These are phyloP conservation scores for Folsomia candida DNA, from an alignment of 2,888 invertebrate species.

Conservation along the genomic window DNA sequence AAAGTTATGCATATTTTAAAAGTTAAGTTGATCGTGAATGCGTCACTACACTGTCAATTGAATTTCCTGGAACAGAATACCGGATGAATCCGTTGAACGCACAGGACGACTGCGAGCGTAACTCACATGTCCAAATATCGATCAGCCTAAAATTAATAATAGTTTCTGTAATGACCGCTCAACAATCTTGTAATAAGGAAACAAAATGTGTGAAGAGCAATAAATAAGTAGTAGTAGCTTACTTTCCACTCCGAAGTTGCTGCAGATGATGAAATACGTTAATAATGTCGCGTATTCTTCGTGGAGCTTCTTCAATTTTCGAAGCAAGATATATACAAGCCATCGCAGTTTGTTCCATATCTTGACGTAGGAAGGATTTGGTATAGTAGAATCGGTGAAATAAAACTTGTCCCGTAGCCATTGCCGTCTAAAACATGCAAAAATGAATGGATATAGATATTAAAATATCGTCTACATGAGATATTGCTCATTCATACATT, in stretches of 20 bases:
- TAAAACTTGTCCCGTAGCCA: slow-evolving; percentile 98
- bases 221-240: slow-evolving; percentile 56
- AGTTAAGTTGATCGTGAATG: too few relatives aligned
- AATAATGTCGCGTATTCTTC: slow-evolving; percentile 92
- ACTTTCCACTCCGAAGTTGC: slow-evolving; percentile 88
- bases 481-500: too few relatives aligned
- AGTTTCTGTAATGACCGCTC: slow-evolving; percentile 35
- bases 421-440: slow-evolving; percentile 80
- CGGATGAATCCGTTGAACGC: slow-evolving; percentile 24
- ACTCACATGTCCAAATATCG: slow-evolving; percentile 24
- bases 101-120: slow-evolving; percentile 32
- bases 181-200: slow-evolving; percentile 6
- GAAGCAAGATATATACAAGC: slow-evolving; percentile 95
- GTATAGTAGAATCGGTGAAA: slow-evolving; percentile 98
- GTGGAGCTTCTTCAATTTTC: slow-evolving; percentile 97
- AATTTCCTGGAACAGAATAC: neutral
- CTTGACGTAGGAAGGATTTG: slow-evolving; percentile 94
- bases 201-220: too few relatives aligned
- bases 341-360: slow-evolving; percentile 98
- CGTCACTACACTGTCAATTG: neutral
- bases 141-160: slow-evolving; percentile 45
- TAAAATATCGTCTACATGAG: too few relatives aligned
- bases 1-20: too few relatives aligned
- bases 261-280: slow-evolving; percentile 97
- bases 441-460: slow-evolving; percentile 27